A percentile compares a stretch with the other conserved stretches of the same genome.
phyloP scores from a whole-genome alignment of 2,888 invertebrate genomes.

The Willowsia nigromaculata region DNA sequence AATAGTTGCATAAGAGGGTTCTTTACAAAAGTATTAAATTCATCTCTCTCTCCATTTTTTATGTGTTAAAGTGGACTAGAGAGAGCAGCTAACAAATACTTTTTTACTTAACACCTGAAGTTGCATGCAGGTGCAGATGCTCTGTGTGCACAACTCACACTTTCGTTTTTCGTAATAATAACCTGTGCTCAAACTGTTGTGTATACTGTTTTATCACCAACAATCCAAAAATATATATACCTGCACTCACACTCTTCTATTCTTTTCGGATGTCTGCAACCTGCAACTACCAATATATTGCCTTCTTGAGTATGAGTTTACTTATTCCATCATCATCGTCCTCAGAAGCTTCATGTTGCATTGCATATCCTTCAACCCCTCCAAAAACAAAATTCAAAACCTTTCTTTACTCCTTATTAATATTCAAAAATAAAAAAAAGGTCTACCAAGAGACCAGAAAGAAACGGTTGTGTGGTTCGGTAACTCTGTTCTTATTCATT shows the following conservation, averaged over 20 bases:
- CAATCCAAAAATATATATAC: slow-evolving; percentile 41
- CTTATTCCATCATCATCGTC: slow-evolving; percentile 37
- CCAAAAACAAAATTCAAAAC: slow-evolving; percentile 20
- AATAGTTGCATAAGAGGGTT: slow-evolving; percentile 69
- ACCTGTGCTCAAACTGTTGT: slow-evolving; percentile 36
- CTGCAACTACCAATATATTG: too few relatives aligned
- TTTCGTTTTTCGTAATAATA: slow-evolving; percentile 62
- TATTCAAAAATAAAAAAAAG: slow-evolving; percentile 44
- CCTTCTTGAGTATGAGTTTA: slow-evolving; percentile 6
- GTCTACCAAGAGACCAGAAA: slow-evolving; percentile 6
- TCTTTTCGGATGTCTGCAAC: slow-evolving; percentile 36
- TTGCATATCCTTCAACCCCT: slow-evolving; percentile 19
- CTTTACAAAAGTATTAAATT: slow-evolving; percentile 28
- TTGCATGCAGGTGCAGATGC: slow-evolving; percentile 67
- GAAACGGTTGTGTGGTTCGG: slow-evolving; percentile 41
- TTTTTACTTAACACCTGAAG: slow-evolving; percentile 71
- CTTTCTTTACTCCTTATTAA: slow-evolving; percentile 50
- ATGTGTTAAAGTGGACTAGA: slow-evolving; percentile 27
- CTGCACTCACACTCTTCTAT: neutral
- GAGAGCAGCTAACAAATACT: slow-evolving; percentile 44
- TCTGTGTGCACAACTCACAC: slow-evolving; percentile 58
- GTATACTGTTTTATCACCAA: slow-evolving; percentile 65
- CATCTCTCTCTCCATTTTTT: slow-evolving; percentile 39
- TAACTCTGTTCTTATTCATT: slow-evolving; percentile 29
- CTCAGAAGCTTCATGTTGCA: slow-evolving; percentile 12